phyloP scores from a whole-genome alignment of 1,140 invertebrate species.

The Medauroidea extradentata region DNA sequence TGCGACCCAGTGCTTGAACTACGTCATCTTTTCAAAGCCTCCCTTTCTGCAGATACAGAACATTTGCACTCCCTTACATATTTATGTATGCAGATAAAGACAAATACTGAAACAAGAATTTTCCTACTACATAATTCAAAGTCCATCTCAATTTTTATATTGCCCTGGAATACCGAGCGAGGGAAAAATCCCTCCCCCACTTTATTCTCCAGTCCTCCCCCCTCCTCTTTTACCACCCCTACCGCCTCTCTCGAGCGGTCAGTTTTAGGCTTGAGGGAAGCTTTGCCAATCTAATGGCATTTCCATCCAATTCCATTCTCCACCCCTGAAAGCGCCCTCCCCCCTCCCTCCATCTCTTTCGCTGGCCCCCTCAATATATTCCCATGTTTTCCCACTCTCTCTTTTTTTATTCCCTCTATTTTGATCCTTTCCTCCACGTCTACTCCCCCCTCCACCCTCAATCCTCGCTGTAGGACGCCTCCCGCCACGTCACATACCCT shows the following conservation, averaged over 20 bases:
- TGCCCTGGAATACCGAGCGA: slow-evolving; percentile 10
- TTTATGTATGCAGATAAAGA: slow-evolving; percentile 4
- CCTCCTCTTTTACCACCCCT: slow-evolving; percentile 6
- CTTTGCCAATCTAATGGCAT: slow-evolving; percentile 43
- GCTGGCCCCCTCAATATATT: slow-evolving; percentile 3
- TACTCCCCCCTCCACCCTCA: not conserved
- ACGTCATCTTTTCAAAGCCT: no score
- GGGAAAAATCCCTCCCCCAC: not conserved
- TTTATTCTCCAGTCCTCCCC: slow-evolving; percentile 11
- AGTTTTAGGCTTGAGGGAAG: slow-evolving; percentile 16
- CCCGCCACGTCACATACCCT: not conserved
- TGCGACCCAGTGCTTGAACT: no score
- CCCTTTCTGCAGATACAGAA: no score
- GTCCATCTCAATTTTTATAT: slow-evolving; percentile 4
- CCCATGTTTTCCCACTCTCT: not conserved
- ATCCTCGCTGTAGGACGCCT: not conserved
- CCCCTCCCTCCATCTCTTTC: slow-evolving; percentile 3
- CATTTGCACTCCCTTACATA: not conserved
- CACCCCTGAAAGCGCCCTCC: slow-evolving; percentile 25
- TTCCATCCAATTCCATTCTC: slow-evolving; percentile 42
- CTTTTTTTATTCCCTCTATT: no score
- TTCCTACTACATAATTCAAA: slow-evolving; percentile 7
- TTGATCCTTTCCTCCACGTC: no score
- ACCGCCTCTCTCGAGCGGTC: not conserved
- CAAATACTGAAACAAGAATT: not conserved